Evolutionary conservation across 2,113 vertebrate genomes (phyloP).

Genomic region (Mellivora capensis): DNA sequence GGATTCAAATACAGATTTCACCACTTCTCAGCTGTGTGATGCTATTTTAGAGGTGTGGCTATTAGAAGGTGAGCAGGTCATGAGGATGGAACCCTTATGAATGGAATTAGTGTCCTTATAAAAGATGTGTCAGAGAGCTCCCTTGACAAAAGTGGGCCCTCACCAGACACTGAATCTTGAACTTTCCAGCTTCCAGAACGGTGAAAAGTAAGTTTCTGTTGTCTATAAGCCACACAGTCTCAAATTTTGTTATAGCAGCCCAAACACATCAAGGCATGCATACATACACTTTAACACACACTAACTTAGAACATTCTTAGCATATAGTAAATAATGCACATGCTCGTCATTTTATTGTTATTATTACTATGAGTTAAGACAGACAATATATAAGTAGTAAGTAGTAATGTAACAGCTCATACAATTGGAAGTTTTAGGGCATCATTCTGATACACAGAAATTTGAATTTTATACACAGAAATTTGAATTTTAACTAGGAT

Average conservation of each 20-base stretch:
- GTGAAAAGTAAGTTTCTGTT: neutral
- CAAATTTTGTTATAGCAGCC: neutral
- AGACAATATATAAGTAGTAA: neutral
- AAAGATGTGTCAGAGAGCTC: neutral
- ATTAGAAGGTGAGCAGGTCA: neutral
- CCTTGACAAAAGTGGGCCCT: neutral
- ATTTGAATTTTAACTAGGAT: neutral
- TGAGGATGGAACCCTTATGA: neutral
- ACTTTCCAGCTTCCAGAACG: neutral
- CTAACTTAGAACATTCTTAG: neutral
- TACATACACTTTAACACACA: neutral
- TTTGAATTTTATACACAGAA: neutral
- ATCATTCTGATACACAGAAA: neutral
- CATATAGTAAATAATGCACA: neutral
- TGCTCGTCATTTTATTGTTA: neutral
- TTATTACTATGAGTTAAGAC: neutral
- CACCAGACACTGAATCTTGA: neutral
- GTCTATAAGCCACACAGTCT: neutral
- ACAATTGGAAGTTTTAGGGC: neutral
- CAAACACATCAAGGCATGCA: neutral
- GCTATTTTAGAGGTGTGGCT: neutral
- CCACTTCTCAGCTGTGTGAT: neutral
- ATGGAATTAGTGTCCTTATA: neutral
- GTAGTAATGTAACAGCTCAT: neutral
- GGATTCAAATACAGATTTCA: neutral